Evolutionary conservation across 2,113 vertebrate genomes (phyloP), one percentile per base, ranked within the genome.

Genomic region (Cichladusa arquata): DNA sequence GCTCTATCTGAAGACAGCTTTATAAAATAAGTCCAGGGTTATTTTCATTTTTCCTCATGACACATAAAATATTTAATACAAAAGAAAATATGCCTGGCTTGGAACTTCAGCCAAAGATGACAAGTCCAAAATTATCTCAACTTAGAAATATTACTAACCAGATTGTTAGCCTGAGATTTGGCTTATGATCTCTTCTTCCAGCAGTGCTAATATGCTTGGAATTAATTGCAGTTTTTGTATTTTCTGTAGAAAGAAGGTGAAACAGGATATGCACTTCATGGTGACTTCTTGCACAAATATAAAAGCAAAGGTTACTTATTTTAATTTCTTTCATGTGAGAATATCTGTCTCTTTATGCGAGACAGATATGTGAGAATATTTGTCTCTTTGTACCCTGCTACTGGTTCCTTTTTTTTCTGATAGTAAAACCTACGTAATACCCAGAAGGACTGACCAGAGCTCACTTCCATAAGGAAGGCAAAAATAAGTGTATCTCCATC

Each of bases 1-100:
- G 56, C 42, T 51, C 60, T 54, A 9, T 38, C 56, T 69, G 61
- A 85, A 90, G 87, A 80, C 42, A 92, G 26, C 51, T 86, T 86
- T 87, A n/a, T 44, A 61, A 93, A 69, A 74, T 11, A 61, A 70
- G 13, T 50, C 26, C 1, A 2, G 31, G 25, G 22, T 62, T 91
- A 80, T 95, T 94, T 96, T 95, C 33, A 51, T 77, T 86, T 93
- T 92, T 48, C 36, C 88, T 88, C n/a, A 31, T 60, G 65, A 87
- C 73, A 91, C 11, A 5, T 29, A 56, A 60, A 44, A 64, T 19
- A 69, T 67, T 87, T 79, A 65, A 81, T 45, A 72, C 18, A 87
- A 85, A 92, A 86, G 60, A 93, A 87, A 94, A 82, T 47, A 84
- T 5, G 40, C 22, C 25, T 38, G 70, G 61, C 50, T 92, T 50